Evolutionary conservation across 2,113 vertebrate genomes (phyloP).

Genomic region (Peromyscus leucopus): DNA sequence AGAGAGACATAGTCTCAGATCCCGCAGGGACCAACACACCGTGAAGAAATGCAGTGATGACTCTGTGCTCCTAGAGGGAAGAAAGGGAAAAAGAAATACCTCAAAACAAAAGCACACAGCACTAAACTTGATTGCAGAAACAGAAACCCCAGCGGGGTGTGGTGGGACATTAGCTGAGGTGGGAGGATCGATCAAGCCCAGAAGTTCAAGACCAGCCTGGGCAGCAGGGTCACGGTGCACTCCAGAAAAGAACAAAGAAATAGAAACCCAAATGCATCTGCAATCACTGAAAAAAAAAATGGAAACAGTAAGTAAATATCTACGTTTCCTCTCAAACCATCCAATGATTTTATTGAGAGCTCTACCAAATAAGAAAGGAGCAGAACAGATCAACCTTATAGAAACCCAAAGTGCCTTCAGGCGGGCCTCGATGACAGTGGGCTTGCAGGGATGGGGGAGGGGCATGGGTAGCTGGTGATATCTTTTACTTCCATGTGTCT

Average conservation of each 20-base stretch:
- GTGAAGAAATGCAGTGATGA: not conserved
- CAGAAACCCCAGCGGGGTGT: no score
- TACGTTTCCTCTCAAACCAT: not conserved
- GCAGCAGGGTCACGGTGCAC: not conserved
- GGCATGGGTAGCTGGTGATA: no score
- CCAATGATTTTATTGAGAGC: not conserved
- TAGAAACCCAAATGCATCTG: not conserved
- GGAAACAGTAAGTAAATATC: not conserved
- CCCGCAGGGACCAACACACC: not conserved
- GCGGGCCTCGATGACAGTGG: no score
- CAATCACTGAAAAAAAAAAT: not conserved
- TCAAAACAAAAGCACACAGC: not conserved
- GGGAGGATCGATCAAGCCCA: not conserved
- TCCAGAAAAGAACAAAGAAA: not conserved
- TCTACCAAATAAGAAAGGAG: not conserved
- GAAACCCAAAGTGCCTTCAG: not conserved
- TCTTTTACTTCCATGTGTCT: not conserved
- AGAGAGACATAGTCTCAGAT: not conserved
- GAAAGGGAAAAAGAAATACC: not conserved
- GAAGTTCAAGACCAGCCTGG: not conserved
- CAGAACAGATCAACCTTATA: not conserved
- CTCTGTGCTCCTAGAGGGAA: not conserved
- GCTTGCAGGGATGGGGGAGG: not conserved
- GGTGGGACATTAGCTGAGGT: not conserved
- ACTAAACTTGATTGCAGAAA: not conserved